Base-by-base conservation (phyloP, 1,140 invertebrate genomes). In the Anastatus disparis region DNA sequence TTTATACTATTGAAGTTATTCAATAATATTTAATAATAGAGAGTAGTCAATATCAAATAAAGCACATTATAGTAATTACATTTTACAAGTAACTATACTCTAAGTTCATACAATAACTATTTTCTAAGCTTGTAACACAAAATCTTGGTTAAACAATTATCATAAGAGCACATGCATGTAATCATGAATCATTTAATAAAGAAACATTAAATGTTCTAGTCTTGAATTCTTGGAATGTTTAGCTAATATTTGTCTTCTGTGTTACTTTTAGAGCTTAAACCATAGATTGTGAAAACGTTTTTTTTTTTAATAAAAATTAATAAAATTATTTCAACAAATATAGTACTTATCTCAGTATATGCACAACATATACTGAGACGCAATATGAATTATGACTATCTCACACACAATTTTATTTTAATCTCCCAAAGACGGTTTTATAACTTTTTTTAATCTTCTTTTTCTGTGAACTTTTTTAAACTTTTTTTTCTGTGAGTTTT, bases 91-190 rank as follows among this genome's bases (percentile, higher is more conserved):
- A 68, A 68, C n/a, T n/a, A n/a, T n/a, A n/a, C n/a, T n/a, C n/a
- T n/a, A n/a, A n/a, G n/a, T n/a, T n/a, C n/a, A n/a, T n/a, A n/a
- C 56, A 69, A 69, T 59, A 69, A 52, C 17, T 70, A 35, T 55
- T 48, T 48, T 31, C 67, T 69, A 69, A 67, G 6, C 17, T 69
- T 52, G 42, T 63, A 64, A 70, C 52, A 64, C 42, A 61, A 64
- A 13, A 56, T 70, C 68, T 70, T 64, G 68, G 35, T 77, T 56
- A 76, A 71, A 78, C 77, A 70, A 65, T 73, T 80, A 82, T 82
- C 78, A 81, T 78, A 80, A 76, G 73, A 79, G 73, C 72, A 78
- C 79, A 78, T 78, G 77, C 75, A 78, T 22, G 24, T 26, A 53
- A 53, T 44, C 55, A 52, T 61, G 38, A 17, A 67, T 67, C 42